A percentile compares a stretch with the other conserved stretches of the same genome.
Evolutionary conservation across 37 sponge, comb jelly and placozoan genomes (phyloP).

Genomic region (Lycopodina hypogea): DNA sequence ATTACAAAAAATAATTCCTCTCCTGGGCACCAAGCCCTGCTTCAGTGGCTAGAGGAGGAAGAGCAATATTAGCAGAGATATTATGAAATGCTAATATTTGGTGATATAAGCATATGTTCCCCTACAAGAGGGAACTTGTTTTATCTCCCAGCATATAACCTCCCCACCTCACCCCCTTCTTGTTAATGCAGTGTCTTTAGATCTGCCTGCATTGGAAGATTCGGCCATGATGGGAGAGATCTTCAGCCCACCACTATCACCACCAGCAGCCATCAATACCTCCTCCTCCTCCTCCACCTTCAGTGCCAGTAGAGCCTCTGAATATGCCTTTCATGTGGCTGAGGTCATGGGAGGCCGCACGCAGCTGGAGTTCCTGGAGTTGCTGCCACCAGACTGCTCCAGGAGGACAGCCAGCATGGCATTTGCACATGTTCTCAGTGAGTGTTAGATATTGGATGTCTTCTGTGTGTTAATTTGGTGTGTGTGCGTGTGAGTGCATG

Average conservation of each 20-base stretch:
- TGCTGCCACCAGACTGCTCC: constrained; percentile 20
- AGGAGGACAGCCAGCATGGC: constrained; percentile 29
- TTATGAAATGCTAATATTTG: too few species aligned
- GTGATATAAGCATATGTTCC: too few species aligned
- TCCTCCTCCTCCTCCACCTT: background rate
- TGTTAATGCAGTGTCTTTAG: background rate
- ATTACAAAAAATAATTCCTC: too few species aligned
- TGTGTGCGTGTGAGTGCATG: too few species aligned
- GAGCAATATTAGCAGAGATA: too few species aligned
- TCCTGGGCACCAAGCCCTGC: too few species aligned
- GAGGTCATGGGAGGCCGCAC: constrained; percentile 5
- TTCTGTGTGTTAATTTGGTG: too few species aligned
- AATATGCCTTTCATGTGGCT: background rate
- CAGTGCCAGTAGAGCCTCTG: background rate
- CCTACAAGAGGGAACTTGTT: too few species aligned
- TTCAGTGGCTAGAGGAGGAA: too few species aligned
- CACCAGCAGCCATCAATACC: background rate
- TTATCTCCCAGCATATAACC: too few species aligned
- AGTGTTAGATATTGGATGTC: background rate
- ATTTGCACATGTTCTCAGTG: constrained; percentile 29
- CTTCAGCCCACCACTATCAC: background rate
- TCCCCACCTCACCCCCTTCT: too few species aligned
- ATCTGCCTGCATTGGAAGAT: constrained; percentile 5
- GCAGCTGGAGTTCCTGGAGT: constrained; percentile 33
- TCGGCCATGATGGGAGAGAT: background rate